Evolutionary conservation across 2,888 invertebrate species (phyloP).

Genomic region (Chloroclysta siterata): DNA sequence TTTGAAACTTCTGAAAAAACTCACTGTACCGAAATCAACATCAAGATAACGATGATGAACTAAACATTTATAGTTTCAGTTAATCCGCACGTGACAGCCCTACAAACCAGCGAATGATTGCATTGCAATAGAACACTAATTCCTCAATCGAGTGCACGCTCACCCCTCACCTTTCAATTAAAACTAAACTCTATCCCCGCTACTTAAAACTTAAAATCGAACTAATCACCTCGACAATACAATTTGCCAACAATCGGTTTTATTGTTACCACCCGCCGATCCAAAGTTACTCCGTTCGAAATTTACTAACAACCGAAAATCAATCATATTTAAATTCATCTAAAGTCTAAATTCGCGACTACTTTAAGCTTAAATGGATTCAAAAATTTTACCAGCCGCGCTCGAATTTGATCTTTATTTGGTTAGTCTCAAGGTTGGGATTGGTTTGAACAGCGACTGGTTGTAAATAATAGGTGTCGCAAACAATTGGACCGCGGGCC

Average conservation of each 20-base stretch:
- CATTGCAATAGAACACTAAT: slow-evolving; percentile 73
- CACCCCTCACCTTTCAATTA: slow-evolving; percentile 52
- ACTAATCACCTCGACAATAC: slow-evolving; percentile 29
- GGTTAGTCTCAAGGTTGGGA: slow-evolving; percentile 10
- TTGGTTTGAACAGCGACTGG: slow-evolving; percentile 39
- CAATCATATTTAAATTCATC: slow-evolving; percentile 38
- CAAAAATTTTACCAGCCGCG: neutral
- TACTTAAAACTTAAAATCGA: slow-evolving; percentile 51
- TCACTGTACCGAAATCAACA: neutral
- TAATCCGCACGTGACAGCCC: slow-evolving; percentile 49
- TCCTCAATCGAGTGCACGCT: slow-evolving; percentile 65
- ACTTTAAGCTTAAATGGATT: slow-evolving; percentile 2
- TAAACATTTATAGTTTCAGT: neutral
- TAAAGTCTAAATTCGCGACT: slow-evolving; percentile 45
- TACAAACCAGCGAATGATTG: slow-evolving; percentile 61
- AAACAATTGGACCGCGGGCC: slow-evolving; percentile 63
- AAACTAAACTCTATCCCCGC: slow-evolving; percentile 49
- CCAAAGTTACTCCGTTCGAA: slow-evolving; percentile 59
- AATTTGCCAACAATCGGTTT: slow-evolving; percentile 67
- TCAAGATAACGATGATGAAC: neutral
- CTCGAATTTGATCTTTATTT: slow-evolving; percentile 38
- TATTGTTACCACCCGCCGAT: slow-evolving; percentile 82
- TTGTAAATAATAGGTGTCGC: slow-evolving; percentile 69
- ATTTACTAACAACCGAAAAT: slow-evolving; percentile 38
- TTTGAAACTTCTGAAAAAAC: neutral